Evolutionary conservation across 2,113 vertebrate genomes (phyloP).

Genomic region (Lepus americanus): DNA sequence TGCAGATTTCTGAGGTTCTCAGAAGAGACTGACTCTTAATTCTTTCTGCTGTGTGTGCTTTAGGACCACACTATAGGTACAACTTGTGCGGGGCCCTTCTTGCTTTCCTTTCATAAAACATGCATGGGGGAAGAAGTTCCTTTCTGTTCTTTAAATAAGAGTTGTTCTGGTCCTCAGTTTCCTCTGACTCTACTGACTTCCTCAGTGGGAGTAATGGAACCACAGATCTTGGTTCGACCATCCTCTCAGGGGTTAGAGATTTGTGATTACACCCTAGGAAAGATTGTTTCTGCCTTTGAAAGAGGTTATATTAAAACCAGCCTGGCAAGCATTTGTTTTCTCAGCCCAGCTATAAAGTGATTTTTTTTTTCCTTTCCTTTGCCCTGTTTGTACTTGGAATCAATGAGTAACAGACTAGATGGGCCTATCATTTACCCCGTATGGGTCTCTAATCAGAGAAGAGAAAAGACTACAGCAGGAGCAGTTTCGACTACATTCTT

Average conservation of each 20-base stretch:
- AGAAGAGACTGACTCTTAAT: background rate
- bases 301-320: background rate
- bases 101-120: background rate
- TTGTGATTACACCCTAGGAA: slow-evolving; percentile 50
- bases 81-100: background rate
- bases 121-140: background rate
- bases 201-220: background rate
- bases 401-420: background rate
- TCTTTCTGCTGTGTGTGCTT: background rate
- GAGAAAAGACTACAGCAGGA: background rate
- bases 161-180: slow-evolving; percentile 42
- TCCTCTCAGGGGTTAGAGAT: background rate
- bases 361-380: background rate
- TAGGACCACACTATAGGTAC: slow-evolving; percentile 36
- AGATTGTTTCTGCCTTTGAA: slow-evolving; percentile 32
- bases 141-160: slow-evolving; percentile 13
- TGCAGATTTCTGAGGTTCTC: slow-evolving; percentile 26
- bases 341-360: background rate
- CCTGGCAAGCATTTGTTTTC: slow-evolving; percentile 56
- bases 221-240: slow-evolving; percentile 44
- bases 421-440: background rate
- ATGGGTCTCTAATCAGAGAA: slow-evolving; percentile 9
- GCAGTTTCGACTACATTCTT: background rate
- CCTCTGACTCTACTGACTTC: background rate
- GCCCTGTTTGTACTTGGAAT: background rate